Percentiles rank a stretch among this genome's conserved stretches.
These are phyloP conservation scores for Syngnathoides biaculeatus DNA, from an alignment of 2,113 vertebrate species.

Conservation along the genomic window DNA sequence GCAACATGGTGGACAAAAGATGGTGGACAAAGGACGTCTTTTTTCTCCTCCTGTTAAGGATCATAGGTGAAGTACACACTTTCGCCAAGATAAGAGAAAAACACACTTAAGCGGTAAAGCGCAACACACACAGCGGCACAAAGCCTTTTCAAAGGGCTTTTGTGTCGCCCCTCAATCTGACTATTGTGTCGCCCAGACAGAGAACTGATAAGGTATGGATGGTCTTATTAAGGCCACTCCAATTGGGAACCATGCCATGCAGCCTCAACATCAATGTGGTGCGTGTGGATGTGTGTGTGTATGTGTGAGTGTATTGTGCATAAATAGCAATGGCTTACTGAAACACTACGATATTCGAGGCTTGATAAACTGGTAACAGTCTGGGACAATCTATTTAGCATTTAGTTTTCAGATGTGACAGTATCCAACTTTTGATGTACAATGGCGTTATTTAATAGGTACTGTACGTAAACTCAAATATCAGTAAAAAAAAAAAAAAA, in stretches of 20 bases:
- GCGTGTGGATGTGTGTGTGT: neutral
- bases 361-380: slow-evolving; percentile 32
- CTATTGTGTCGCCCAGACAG: slow-evolving; percentile 63
- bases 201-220: slow-evolving; percentile 61
- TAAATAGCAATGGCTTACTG: slow-evolving; percentile 17
- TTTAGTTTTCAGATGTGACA: neutral
- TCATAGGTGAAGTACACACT: slow-evolving; percentile 45
- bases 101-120: slow-evolving; percentile 38
- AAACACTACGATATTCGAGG: slow-evolving; percentile 45
- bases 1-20: neutral
- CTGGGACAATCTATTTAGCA: slow-evolving; percentile 8
- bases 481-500: no score
- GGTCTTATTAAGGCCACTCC: slow-evolving; percentile 61
- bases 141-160: slow-evolving; percentile 58
- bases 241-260: slow-evolving; percentile 53
- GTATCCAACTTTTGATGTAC: no score
- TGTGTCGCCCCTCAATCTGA: slow-evolving; percentile 63
- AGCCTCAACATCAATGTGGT: slow-evolving; percentile 40
- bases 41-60: slow-evolving; percentile 16
- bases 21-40: slow-evolving; percentile 19
- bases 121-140: slow-evolving; percentile 47
- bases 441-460: no score
- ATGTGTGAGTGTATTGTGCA: slow-evolving; percentile 26
- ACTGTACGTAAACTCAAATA: no score
- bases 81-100: slow-evolving; percentile 43